Percentiles rank a stretch among this genome's conserved stretches.
Conservation (phyloP, 2,113 vertebrate genomes). For the Menura novaehollandiae region DNA sequence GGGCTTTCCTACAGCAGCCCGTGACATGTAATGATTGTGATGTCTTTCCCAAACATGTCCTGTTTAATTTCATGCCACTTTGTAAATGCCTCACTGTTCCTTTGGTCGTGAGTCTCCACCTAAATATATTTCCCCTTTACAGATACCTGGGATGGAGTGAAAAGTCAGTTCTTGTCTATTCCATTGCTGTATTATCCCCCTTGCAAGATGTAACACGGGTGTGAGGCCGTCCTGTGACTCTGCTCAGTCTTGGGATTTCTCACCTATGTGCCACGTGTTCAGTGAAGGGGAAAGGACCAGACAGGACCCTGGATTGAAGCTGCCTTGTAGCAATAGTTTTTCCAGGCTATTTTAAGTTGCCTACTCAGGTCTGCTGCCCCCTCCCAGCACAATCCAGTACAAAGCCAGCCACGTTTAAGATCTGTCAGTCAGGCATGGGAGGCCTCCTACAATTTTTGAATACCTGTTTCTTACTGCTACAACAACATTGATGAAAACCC, state of each 20-base stretch:
- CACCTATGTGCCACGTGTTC: background rate
- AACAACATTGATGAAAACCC: background rate
- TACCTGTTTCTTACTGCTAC: background rate
- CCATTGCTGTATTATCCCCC: background rate
- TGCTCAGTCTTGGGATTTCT: background rate
- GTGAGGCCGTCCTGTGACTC: background rate
- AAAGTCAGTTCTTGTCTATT: background rate
- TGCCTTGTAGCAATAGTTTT: background rate
- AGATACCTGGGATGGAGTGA: background rate
- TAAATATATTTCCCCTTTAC: background rate
- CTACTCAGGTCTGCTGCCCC: background rate
- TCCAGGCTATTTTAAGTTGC: background rate
- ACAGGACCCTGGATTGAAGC: background rate
- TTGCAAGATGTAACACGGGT: background rate
- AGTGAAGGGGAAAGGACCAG: background rate
- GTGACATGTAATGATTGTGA: slow-evolving; percentile 13
- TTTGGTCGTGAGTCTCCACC: background rate
- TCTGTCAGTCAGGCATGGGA: background rate
- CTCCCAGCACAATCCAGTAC: background rate
- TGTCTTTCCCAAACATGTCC: background rate
- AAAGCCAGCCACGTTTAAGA: background rate
- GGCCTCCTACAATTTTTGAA: background rate
- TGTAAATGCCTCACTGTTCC: background rate
- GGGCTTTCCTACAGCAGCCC: background rate
- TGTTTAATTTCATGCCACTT: slow-evolving; percentile 30